Base-by-base conservation (phyloP, 2,113 vertebrate genomes). In the Pterocles orientalis region DNA sequence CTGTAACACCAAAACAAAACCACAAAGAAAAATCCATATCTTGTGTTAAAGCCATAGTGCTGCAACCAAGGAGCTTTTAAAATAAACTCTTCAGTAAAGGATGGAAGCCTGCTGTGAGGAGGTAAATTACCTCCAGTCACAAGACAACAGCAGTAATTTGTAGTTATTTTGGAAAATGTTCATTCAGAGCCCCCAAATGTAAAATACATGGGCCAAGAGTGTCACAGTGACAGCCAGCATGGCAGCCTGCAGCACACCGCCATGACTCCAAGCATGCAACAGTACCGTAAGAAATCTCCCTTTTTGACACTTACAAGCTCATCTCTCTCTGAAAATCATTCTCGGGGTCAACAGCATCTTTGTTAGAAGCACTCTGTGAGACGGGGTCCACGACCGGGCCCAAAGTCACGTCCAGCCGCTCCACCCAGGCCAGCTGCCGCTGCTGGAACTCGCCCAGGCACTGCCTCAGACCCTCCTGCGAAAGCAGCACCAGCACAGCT, bases 251-350 rank as follows among this genome's bases (percentile, higher is more conserved):
- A 62, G 48, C 28, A 64, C 14, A 20, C 10, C 14, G 3, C 21
- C 36, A 0, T 1, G 2, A 23, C 28, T n/a, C 21, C 18, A 23
- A 34, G 58, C 34, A 36, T 0, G 0, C 31, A 82, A 51, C 53
- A 47, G 14, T 2, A 47, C 1, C 11, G 6, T 41, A 29, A 9
- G 9, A 48, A 28, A 47, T 29, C 18, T 48, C 45, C 5, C 6
- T 12, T 41, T 70, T 36, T 5, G 14, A 31, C 57, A 99, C 99
- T 97, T 96, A 99, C 99, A 99, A 99, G 92, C 94, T 98, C 99
- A 99, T 99, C 86, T 99, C 99, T 88, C 99, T 98, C 94, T 99
- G 98, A 94, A 99, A 99, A 82, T 99, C 99, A 41, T 99, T 98
- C 53, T 99, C 99, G 4, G 99, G 98, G 31, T 99, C 97, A 11